Conservation (phyloP, 2,888 invertebrate species). For the Noctua comes region DNA sequence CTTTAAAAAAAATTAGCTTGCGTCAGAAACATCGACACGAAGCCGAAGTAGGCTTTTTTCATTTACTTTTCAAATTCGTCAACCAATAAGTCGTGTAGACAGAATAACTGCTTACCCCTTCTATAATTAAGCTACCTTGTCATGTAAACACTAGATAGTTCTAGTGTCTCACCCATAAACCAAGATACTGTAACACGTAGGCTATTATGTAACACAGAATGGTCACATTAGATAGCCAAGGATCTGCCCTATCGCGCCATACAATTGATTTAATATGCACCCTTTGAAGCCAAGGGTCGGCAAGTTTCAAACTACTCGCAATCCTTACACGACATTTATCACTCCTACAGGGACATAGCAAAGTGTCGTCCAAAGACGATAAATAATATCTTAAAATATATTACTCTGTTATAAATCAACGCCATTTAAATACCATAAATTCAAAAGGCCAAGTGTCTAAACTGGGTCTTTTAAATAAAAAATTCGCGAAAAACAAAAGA, state of each 20-base stretch:
- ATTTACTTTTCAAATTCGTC: background rate
- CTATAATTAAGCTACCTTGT: background rate
- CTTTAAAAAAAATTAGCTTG: background rate
- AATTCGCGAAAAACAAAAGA: conserved; percentile 29
- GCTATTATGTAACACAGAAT: conserved; percentile 42
- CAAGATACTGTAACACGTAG: conserved; percentile 45
- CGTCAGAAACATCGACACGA: background rate
- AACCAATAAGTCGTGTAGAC: background rate
- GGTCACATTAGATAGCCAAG: conserved; percentile 56
- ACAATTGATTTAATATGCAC: conserved; percentile 64
- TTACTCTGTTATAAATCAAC: background rate
- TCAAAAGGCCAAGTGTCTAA: conserved; percentile 12
- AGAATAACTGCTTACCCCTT: background rate
- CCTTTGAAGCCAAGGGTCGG: conserved; percentile 56
- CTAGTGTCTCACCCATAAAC: conserved; percentile 29
- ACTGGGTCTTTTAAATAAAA: conserved; percentile 37
- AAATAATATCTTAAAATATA: conserved; percentile 20
- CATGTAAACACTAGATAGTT: conserved; percentile 28
- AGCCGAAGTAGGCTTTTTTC: background rate
- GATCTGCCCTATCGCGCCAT: conserved; percentile 51
- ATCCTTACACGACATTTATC: conserved; percentile 44
- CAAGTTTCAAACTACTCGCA: conserved; percentile 47
- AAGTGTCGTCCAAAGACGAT: conserved; percentile 8
- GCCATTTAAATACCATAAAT: conserved; percentile 5
- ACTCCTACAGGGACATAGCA: conserved; percentile 13